Conservation (phyloP, 2,797 vertebrate species). For the Amphiprion clarkii region DNA sequence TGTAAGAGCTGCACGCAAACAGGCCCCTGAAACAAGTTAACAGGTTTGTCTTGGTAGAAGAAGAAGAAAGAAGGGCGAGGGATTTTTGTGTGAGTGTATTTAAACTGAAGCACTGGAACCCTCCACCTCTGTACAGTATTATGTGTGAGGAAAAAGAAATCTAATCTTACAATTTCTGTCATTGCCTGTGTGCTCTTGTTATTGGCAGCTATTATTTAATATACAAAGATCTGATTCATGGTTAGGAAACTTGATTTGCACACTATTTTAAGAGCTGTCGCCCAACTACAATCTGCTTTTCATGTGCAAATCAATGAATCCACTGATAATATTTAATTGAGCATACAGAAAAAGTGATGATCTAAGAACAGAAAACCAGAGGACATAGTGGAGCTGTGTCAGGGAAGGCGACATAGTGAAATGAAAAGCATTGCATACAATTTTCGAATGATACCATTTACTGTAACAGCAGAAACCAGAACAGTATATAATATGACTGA, state of each 20-base stretch:
- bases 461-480: not conserved
- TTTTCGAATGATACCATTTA: not conserved
- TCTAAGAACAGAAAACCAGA: not conserved
- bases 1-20: conserved; percentile 47
- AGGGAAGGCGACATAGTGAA: not conserved
- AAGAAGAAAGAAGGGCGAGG: conserved; percentile 15
- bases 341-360: not conserved
- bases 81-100: conserved; percentile 17
- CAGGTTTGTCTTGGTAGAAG: conserved; percentile 46
- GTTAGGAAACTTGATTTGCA: conserved; percentile 11
- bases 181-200: conserved; percentile 9
- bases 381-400: not conserved
- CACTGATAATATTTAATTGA: not conserved
- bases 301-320: not conserved
- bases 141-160: conserved; percentile 16
- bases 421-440: not conserved
- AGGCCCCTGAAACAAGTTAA: conserved; percentile 43
- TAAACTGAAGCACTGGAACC: conserved; percentile 3
- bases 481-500: not conserved
- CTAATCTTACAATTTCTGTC: conserved; percentile 1
- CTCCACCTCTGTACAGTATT: not conserved
- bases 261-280: not conserved
- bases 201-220: conserved; percentile 22
- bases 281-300: not conserved
- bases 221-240: conserved; percentile 15